Base-by-base conservation (phyloP, 2,797 vertebrate genomes). In the Tenualosa ilisha region DNA sequence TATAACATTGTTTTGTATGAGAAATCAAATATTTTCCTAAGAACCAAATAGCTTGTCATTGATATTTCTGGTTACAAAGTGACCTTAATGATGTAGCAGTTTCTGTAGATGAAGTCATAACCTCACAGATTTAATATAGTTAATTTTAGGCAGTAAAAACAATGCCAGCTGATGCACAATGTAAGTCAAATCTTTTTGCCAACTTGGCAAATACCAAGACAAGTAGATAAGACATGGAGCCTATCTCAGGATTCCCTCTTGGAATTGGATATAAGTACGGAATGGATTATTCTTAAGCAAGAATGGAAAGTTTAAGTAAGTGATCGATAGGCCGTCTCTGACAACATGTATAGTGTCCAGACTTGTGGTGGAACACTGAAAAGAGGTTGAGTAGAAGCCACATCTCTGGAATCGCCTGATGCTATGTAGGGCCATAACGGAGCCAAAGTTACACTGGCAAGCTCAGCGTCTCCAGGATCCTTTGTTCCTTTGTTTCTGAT, bases 331-430 rank as follows among this genome's bases (percentile, higher is more conserved):
- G 37, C 72, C 7, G 72, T 79, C 37, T 79, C 72, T 79, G 72
- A 79, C 72, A 79, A 79, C 72, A 79, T 79, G 37, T 37, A 46
- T 46, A 79, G 72, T 79, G 72, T 79, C 72, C 72, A 79, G 72
- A 79, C 40, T 79, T 79, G 72, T 6, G 72, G 72, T 79, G 17
- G 72, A 79, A 79, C 72, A 46, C 11, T 46, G 40, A 79, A 46
- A 46, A 40, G 8, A 51, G 17, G 68, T 13, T 40, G 72, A 79
- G 72, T 79, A 4, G 37, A 79, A 79, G 72, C 72, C 43, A 9
- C 72, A 79, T 79, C 40, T 79, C 40, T 79, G 72, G 72, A 40
- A 46, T 46, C 0, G 72, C 40, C 40, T 46, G 37, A 22, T 79
- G 37, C 37, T 46, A 37, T 79, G 72, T 79, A 6, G 40, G 37